A percentile compares a stretch with the other conserved stretches of the same genome.
phyloP scores from a whole-genome alignment of 2,113 vertebrate species.

The Oryzias celebensis region DNA sequence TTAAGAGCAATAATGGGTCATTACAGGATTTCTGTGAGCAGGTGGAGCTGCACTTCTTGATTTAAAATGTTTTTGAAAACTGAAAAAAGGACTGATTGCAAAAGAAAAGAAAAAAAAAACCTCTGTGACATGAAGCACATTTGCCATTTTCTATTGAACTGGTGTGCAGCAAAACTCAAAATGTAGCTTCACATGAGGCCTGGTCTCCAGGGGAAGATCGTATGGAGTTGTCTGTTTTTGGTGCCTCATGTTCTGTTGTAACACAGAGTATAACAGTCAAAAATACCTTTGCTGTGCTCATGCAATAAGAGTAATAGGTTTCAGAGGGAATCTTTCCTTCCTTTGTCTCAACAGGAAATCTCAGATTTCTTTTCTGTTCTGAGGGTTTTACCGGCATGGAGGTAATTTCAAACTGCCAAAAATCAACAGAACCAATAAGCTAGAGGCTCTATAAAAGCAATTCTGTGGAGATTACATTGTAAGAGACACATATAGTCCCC shows the following conservation, averaged over 20 bases:
- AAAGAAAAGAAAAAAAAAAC: too few species aligned
- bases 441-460: background rate
- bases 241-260: background rate
- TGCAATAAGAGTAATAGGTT: constrained; percentile 4
- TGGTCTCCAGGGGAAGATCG: background rate
- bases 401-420: background rate
- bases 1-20: too few species aligned
- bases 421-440: constrained; percentile 5
- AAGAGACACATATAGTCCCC: background rate
- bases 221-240: constrained; percentile 1
- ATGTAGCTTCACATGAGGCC: background rate
- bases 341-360: background rate
- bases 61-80: background rate
- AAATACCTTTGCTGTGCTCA: background rate
- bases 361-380: background rate
- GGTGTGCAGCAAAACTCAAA: too few species aligned
- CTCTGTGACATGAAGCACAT: too few species aligned
- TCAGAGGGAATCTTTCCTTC: background rate
- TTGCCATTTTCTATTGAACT: too few species aligned
- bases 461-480: background rate
- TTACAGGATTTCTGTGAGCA: background rate
- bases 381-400: background rate
- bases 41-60: background rate
- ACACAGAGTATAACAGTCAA: background rate
- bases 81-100: background rate